These are phyloP conservation scores for Papilio aristodemus DNA, from an alignment of 1,140 invertebrate species.

Conservation along the genomic window DNA sequence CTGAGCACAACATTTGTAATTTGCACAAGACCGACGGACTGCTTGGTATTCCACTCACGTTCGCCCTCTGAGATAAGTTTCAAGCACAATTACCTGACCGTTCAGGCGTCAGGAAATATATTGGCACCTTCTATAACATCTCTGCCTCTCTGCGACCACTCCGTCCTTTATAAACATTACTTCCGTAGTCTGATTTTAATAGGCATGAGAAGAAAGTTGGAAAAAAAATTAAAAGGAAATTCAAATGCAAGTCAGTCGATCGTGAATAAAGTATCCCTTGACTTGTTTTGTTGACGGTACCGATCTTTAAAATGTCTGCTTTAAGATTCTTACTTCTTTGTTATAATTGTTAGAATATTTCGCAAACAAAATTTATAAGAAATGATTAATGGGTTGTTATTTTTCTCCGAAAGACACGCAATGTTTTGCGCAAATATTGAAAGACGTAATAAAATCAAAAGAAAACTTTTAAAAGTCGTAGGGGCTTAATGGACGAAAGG, in stretches of 20 bases:
- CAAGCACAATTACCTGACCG: conserved; percentile 79
- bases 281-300: conserved; percentile 1
- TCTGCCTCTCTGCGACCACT: conserved; percentile 28
- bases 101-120: conserved; percentile 78
- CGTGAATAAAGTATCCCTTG: background rate
- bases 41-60: conserved; percentile 73
- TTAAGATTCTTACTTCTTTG: background rate
- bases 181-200: conserved; percentile 66
- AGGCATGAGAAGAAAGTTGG: conserved; percentile 36
- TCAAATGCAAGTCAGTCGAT: conserved; percentile 16
- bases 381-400: conserved; percentile 60
- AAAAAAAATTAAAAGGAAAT: conserved; percentile 28
- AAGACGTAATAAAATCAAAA: conserved; percentile 75
- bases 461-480: conserved; percentile 74
- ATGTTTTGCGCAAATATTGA: conserved; percentile 62
- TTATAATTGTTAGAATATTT: conserved; percentile 24
- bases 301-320: conserved; percentile 7
- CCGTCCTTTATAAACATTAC: conserved; percentile 47
- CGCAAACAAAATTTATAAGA: conserved; percentile 13
- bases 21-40: conserved; percentile 60
- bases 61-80: conserved; percentile 75
- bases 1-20: conserved; percentile 60
- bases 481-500: conserved; percentile 71
- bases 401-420: conserved; percentile 56
- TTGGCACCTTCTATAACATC: conserved; percentile 69